phyloP scores from a whole-genome alignment of 1,140 invertebrate genomes.

The Nymphalis io region DNA sequence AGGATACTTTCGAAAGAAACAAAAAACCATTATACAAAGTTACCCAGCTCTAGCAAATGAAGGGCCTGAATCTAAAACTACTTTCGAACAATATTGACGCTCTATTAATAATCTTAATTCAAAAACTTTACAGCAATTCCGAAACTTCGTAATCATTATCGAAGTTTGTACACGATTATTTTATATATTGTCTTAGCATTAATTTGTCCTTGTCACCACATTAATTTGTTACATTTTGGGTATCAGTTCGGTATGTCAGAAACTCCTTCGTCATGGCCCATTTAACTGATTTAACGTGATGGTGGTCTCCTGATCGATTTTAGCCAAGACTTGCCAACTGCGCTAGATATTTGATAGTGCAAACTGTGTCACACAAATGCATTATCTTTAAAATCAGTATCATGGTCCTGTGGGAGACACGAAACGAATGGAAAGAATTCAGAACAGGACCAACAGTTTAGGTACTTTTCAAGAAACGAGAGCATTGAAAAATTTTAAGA shows the following conservation, averaged over 20 bases:
- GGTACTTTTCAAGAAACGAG: too few relatives aligned
- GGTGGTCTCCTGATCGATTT: not conserved
- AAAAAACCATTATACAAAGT: too few relatives aligned
- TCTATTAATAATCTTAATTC: constrained; percentile 4
- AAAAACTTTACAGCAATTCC: not conserved
- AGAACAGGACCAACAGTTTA: too few relatives aligned
- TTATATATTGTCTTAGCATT: not conserved
- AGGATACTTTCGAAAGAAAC: not conserved
- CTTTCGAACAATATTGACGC: not conserved
- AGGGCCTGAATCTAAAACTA: too few relatives aligned
- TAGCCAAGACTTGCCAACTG: not conserved
- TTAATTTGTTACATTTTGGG: not conserved
- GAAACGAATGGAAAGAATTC: too few relatives aligned
- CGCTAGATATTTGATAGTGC: too few relatives aligned
- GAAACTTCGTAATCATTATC: not conserved
- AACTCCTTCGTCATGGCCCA: not conserved
- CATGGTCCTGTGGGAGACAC: too few relatives aligned
- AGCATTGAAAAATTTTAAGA: too few relatives aligned
- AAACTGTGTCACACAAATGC: too few relatives aligned
- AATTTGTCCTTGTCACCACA: constrained; percentile 5
- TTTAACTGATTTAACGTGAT: not conserved
- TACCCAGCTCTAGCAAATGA: too few relatives aligned
- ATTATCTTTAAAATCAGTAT: too few relatives aligned
- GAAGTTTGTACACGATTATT: constrained; percentile 1
- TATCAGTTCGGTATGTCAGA: not conserved